Evolutionary conservation across 64 coral and sea anemone genomes (phyloP), one percentile per base, ranked within the genome.

Genomic region (Porites lutea): DNA sequence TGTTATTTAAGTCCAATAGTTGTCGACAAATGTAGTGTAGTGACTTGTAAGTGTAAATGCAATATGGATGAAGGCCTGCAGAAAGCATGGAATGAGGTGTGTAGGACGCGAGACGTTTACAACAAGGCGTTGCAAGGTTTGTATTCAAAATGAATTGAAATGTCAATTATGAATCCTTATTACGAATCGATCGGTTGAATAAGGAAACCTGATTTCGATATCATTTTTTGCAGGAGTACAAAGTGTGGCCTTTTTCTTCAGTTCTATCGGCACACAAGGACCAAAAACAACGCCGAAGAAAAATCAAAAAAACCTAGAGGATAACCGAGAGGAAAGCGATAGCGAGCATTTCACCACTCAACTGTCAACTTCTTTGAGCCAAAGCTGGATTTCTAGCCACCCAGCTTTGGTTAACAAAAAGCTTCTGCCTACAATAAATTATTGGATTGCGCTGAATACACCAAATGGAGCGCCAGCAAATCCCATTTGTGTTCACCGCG

Each of bases 371-470:
- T 61, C 86, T n/a, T 74, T 14, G 8, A 78, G 75, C 15, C 75
- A 22, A 49, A 9, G 5, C 5, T 78, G 75, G 75, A 78, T 78
- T 23, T n/a, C 75, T 21, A 9, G 21, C 22, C 75, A 55, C 11
- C 75, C 49, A n/a, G 7, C 49, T 2, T 13, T 54, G 22, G 0
- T 53, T 20, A 51, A 63, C 19, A 88, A 88, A 58, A 88, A 88
- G 71, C 47, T 62, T 5, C 44, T 13, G 19, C 86, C 86, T 18
- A n/a, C 86, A 10, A 46, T 88, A n/a, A 60, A 10, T 20, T 88
- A 88, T 61, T 76, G 86, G 86, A 88, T 88, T 45, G 86, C 86
- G 59, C 23, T 77, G 7, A 88, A 55, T 23, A 88, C 86, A 63
- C 71, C 55, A 13, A 88, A 88, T 62, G 86, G 71, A 3, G 86